phyloP scores from a whole-genome alignment of 2,888 invertebrate species.

The Venusia cambrica region DNA sequence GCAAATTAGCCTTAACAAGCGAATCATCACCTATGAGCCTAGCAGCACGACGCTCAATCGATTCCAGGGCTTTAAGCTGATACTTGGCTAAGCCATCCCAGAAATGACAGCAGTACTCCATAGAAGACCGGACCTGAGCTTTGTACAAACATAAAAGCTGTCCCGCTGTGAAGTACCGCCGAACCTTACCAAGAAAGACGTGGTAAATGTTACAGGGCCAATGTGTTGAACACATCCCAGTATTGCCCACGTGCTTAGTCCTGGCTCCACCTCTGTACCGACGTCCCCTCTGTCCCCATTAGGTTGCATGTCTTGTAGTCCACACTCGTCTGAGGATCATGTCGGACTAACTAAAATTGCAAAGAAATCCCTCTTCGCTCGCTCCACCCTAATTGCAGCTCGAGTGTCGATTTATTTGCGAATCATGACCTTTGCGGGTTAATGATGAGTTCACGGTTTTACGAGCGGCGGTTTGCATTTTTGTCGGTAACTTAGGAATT shows the following conservation, averaged over 20 bases:
- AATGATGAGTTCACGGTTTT: slow-evolving; percentile 46
- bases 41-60: no score
- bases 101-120: no score
- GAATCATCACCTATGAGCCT: no score
- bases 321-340: slow-evolving; percentile 67
- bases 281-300: slow-evolving; percentile 41
- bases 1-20: no score
- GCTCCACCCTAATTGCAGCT: slow-evolving; percentile 68
- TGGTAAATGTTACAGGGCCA: not conserved
- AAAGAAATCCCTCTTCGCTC: slow-evolving; percentile 57
- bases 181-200: no score
- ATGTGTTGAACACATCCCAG: not conserved
- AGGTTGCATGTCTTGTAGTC: slow-evolving; percentile 64
- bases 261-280: slow-evolving; percentile 3
- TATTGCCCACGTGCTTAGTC: slow-evolving; percentile 2
- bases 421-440: slow-evolving; percentile 55
- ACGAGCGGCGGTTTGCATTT: slow-evolving; percentile 34
- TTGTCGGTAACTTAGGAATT: slow-evolving; percentile 23
- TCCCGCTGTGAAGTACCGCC: no score
- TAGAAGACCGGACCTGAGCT: no score
- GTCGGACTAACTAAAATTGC: slow-evolving; percentile 76
- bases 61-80: no score
- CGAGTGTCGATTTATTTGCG: slow-evolving; percentile 68
- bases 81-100: no score
- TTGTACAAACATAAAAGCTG: no score